These are phyloP conservation scores for Cyprinodon diabolis DNA, from an alignment of 2,797 vertebrate genomes.

Conservation along the genomic window DNA sequence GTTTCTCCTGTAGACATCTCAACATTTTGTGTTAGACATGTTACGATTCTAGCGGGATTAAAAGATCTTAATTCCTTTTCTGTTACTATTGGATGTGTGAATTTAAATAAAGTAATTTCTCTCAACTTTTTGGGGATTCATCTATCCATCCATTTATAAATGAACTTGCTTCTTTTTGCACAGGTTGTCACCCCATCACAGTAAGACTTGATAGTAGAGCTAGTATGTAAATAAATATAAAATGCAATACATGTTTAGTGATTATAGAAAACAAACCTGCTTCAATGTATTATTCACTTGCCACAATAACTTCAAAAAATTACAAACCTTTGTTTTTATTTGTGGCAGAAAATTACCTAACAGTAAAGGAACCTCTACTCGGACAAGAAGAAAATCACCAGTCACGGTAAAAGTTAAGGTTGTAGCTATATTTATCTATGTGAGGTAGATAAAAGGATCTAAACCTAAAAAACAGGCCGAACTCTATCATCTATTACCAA, in stretches of 20 bases:
- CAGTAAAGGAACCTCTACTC: too few species aligned
- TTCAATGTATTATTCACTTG: too few species aligned
- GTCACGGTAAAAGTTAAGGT: too few species aligned
- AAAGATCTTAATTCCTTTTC: neutral
- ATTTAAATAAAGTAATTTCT: conserved; percentile 45
- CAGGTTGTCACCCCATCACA: neutral
- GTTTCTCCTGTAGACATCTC: conserved; percentile 2
- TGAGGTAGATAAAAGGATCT: too few species aligned
- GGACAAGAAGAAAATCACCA: too few species aligned
- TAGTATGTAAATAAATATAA: neutral
- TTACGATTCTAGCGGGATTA: conserved; percentile 28
- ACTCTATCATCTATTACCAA: too few species aligned
- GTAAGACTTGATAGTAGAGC: neutral
- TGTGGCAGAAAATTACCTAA: too few species aligned
- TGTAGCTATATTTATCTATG: too few species aligned
- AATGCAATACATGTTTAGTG: neutral
- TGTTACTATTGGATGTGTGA: conserved; percentile 26
- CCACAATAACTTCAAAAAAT: too few species aligned
- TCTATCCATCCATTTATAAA: neutral
- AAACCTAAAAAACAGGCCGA: too few species aligned
- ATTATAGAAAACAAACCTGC: neutral
- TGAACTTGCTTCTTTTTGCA: neutral
- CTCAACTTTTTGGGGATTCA: neutral
- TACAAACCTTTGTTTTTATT: too few species aligned
- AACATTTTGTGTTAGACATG: neutral